Percentiles rank a stretch among this genome's conserved stretches.
Conservation (phyloP, 2,797 vertebrate species). For the Lerista edwardsae region DNA sequence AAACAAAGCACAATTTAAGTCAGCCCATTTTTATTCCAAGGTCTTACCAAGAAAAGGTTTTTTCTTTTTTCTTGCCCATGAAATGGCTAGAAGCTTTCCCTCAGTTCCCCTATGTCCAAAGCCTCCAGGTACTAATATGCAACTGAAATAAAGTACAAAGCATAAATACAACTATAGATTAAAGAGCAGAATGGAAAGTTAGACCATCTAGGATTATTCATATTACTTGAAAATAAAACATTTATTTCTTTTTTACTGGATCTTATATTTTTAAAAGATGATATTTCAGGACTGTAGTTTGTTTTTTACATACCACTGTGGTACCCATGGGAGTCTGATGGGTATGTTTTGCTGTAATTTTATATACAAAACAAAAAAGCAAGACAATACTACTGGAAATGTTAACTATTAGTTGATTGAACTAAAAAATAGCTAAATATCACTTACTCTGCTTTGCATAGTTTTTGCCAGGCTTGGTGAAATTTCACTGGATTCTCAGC, state of each 20-base stretch:
- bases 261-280: no score
- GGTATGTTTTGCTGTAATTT: not conserved
- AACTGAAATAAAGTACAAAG: slow-evolving; percentile 71
- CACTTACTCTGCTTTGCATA: slow-evolving; percentile 83
- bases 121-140: slow-evolving; percentile 82
- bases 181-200: not conserved
- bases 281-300: no score
- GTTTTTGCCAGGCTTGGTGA: slow-evolving; percentile 82
- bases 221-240: not conserved
- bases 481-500: slow-evolving; percentile 79
- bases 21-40: not conserved
- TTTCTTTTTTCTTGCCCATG: slow-evolving; percentile 82
- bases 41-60: slow-evolving; percentile 83
- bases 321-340: not conserved
- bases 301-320: no score
- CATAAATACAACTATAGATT: not conserved
- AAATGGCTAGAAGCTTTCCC: slow-evolving; percentile 82
- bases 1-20: not conserved
- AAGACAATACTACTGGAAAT: slow-evolving; percentile 24
- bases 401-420: not conserved
- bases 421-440: not conserved
- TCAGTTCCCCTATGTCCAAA: slow-evolving; percentile 80
- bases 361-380: not conserved
- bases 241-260: not conserved
- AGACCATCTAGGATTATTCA: not conserved